These are phyloP conservation scores for Drosophila takahashii DNA, from an alignment of 1,140 invertebrate species.

Conservation along the genomic window DNA sequence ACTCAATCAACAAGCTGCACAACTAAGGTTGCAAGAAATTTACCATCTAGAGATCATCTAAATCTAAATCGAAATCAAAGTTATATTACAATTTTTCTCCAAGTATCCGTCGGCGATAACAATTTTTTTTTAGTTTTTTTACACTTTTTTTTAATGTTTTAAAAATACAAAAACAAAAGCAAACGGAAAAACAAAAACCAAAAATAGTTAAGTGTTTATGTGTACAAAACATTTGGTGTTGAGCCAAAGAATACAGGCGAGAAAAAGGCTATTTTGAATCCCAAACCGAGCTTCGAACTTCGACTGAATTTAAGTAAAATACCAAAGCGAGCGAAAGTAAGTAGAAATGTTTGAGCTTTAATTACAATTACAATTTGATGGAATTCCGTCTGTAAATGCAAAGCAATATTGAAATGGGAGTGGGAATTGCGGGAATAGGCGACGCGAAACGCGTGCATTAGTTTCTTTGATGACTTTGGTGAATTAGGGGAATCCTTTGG, in stretches of 20 bases:
- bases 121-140: conserved; percentile 50
- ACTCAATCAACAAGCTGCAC: conserved; percentile 55
- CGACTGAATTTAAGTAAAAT: conserved; percentile 19
- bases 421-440: neutral
- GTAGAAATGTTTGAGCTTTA: conserved; percentile 13
- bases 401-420: conserved; percentile 7
- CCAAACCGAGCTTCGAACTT: conserved; percentile 5
- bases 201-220: conserved; percentile 14
- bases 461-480: conserved; percentile 11
- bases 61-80: neutral
- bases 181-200: conserved; percentile 5
- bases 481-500: neutral
- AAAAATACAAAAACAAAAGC: neutral
- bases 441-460: neutral
- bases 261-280: neutral
- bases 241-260: neutral
- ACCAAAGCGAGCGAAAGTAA: conserved; percentile 43
- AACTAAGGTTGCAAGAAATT: conserved; percentile 18
- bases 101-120: conserved; percentile 55
- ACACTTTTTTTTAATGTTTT: conserved; percentile 41
- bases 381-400: conserved; percentile 7
- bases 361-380: conserved; percentile 17
- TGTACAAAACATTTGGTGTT: conserved; percentile 26
- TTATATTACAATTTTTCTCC: conserved; percentile 1
- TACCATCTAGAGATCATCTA: conserved; percentile 2